These are phyloP conservation scores for Cacatua alba DNA, from an alignment of 2,113 vertebrate genomes.

Conservation along the genomic window DNA sequence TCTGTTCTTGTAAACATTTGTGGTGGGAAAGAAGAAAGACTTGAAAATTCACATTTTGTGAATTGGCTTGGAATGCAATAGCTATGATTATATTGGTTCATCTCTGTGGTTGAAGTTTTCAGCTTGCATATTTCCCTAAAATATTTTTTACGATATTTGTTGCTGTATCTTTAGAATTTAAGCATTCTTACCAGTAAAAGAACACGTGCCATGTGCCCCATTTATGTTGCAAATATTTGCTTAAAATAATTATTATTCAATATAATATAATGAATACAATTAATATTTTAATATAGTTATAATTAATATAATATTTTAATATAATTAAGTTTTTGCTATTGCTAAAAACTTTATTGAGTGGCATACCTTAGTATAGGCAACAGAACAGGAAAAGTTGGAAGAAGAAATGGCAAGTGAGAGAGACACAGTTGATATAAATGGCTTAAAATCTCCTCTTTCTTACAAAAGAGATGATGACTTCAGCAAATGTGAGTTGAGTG, in stretches of 20 bases:
- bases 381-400: not conserved
- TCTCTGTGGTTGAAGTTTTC: not conserved
- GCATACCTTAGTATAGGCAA: not conserved
- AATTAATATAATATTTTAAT: too few relatives aligned
- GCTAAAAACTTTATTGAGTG: too few relatives aligned
- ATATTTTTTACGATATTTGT: not conserved
- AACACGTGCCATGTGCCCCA: not conserved
- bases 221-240: not conserved
- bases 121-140: not conserved
- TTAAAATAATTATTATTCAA: too few relatives aligned
- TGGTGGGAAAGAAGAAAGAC: not conserved
- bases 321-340: too few relatives aligned
- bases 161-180: not conserved
- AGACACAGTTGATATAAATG: not conserved
- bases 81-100: not conserved
- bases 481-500: not conserved
- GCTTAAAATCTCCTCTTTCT: not conserved
- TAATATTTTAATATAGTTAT: too few relatives aligned
- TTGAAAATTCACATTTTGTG: not conserved
- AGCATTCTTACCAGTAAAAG: not conserved
- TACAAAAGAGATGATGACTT: not conserved
- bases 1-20: not conserved
- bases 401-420: not conserved
- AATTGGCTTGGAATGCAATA: not conserved
- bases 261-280: too few relatives aligned